Evolutionary conservation across 1,140 invertebrate genomes (phyloP).

Genomic region (Solenopsis fugax): DNA sequence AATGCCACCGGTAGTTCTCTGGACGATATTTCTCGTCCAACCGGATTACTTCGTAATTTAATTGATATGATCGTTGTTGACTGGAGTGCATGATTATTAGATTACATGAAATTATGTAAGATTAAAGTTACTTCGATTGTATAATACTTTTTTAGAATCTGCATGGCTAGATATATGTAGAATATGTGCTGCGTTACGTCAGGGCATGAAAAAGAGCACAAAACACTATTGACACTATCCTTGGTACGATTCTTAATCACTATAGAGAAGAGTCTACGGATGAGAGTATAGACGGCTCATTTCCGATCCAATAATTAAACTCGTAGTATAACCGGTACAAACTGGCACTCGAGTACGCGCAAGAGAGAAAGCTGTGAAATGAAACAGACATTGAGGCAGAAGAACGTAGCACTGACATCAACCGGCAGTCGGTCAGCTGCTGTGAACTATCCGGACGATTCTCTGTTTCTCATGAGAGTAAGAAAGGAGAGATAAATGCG

Average conservation of each 20-base stretch:
- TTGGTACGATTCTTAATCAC: not conserved
- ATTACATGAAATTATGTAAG: slow-evolving; percentile 7
- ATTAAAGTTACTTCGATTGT: not conserved
- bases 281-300: not conserved
- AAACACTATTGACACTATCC: not conserved
- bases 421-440: slow-evolving; percentile 71
- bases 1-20: not conserved
- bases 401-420: slow-evolving; percentile 72
- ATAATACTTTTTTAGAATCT: not conserved
- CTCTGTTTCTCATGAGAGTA: slow-evolving; percentile 58
- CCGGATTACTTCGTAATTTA: slow-evolving; percentile 12
- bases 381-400: slow-evolving; percentile 26
- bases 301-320: not conserved
- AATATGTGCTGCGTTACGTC: not conserved
- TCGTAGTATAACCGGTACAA: not conserved
- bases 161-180: not conserved
- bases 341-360: slow-evolving; percentile 2
- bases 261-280: not conserved
- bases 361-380: slow-evolving; percentile 2
- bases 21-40: not conserved
- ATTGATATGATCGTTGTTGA: not conserved
- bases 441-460: slow-evolving; percentile 62
- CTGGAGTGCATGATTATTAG: slow-evolving; percentile 1
- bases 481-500: slow-evolving; percentile 35
- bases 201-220: not conserved